These are phyloP conservation scores for Aethes cnicana DNA, from an alignment of 2,888 invertebrate genomes.

Conservation along the genomic window DNA sequence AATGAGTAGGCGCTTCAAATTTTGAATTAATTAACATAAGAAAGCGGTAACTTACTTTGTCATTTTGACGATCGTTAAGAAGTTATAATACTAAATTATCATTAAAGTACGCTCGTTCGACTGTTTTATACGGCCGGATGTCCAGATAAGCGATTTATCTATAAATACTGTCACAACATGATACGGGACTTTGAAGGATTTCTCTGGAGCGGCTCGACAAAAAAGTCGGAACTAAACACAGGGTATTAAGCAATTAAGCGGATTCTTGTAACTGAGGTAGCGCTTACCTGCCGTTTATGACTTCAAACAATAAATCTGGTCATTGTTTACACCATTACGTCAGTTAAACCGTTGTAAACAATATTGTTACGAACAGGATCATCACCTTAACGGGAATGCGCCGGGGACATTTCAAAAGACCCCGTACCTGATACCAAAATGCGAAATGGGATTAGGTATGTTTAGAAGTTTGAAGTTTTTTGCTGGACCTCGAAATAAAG, in stretches of 20 bases:
- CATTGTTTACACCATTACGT: slow-evolving; percentile 77
- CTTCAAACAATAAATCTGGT: slow-evolving; percentile 54
- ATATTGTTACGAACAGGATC: slow-evolving; percentile 61
- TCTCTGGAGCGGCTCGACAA: slow-evolving; percentile 42
- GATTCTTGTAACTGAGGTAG: slow-evolving; percentile 72
- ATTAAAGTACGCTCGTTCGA: slow-evolving; percentile 1
- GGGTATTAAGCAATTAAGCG: slow-evolving; percentile 60
- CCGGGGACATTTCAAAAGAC: slow-evolving; percentile 51
- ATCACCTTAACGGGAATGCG: slow-evolving; percentile 67
- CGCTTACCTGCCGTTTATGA: slow-evolving; percentile 74
- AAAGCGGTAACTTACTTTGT: too few species aligned
- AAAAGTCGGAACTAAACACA: slow-evolving; percentile 49
- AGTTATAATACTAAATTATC: slow-evolving; percentile 3
- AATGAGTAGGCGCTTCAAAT: slow-evolving; percentile 63
- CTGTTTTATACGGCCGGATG: slow-evolving; percentile 29
- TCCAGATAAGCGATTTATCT: slow-evolving; percentile 35
- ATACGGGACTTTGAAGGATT: slow-evolving; percentile 32
- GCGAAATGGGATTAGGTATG: slow-evolving; percentile 23
- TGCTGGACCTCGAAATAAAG: slow-evolving; percentile 5
- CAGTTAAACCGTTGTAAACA: slow-evolving; percentile 59
- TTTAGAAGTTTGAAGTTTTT: slow-evolving; percentile 14
- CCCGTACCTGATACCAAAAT: slow-evolving; percentile 56
- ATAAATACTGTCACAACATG: slow-evolving; percentile 28
- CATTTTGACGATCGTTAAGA: slow-evolving; percentile 5
- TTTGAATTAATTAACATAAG: slow-evolving; percentile 36